Conservation (phyloP, 1,140 invertebrate species). For the Paraescarpia echinospica region DNA sequence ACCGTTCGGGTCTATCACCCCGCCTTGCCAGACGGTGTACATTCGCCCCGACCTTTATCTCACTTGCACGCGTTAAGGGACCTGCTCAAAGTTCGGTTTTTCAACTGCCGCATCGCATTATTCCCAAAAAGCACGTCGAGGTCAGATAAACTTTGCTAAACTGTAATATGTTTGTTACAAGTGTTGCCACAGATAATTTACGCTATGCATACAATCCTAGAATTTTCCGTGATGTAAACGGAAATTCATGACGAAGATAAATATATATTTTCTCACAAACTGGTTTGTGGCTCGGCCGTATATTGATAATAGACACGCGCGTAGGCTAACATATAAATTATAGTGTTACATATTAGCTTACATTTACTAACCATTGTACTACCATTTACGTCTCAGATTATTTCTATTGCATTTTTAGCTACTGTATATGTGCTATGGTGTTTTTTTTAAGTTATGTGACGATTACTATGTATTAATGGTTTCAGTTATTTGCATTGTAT, state of each 20-base stretch:
- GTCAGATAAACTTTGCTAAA: not conserved
- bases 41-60: not conserved
- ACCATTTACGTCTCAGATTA: not conserved
- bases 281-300: no score
- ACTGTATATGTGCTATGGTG: no score
- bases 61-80: not conserved
- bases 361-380: not conserved
- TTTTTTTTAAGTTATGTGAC: no score
- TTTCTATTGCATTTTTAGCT: not conserved
- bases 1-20: not conserved
- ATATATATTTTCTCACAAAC: no score
- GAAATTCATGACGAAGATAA: no score
- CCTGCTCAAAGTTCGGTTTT: not conserved
- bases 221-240: no score
- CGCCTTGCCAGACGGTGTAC: not conserved
- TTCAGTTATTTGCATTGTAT: not conserved
- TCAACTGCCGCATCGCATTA: not conserved
- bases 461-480: not conserved
- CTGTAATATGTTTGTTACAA: not conserved
- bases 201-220: no score
- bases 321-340: not conserved
- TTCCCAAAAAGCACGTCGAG: not conserved
- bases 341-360: not conserved
- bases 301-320: no score
- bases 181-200: no score